Evolutionary conservation across 1,140 invertebrate species (phyloP).

Genomic region (Lutraria rhynchaena): DNA sequence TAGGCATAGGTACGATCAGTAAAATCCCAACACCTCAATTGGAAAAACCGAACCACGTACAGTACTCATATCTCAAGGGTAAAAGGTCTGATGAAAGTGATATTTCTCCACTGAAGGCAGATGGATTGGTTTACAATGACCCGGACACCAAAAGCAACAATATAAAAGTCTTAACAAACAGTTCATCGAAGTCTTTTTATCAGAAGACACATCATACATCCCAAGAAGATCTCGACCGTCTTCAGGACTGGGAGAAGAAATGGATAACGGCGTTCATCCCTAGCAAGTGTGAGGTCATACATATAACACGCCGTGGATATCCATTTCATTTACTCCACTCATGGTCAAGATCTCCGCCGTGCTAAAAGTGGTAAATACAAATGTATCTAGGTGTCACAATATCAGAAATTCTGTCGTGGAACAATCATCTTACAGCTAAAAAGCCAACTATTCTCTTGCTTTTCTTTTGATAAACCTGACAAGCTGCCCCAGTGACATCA

Average conservation of each 20-base stretch:
- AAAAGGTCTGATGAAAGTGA: too few species aligned
- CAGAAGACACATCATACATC: background rate
- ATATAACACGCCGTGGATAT: background rate
- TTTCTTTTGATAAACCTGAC: conserved; percentile 1
- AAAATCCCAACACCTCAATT: too few species aligned
- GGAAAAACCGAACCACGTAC: too few species aligned
- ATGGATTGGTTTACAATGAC: too few species aligned
- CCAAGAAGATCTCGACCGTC: background rate
- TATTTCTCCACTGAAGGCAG: too few species aligned
- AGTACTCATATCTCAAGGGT: too few species aligned
- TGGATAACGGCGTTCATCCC: background rate
- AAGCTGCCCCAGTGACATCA: conserved; percentile 21
- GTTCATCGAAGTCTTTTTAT: too few species aligned
- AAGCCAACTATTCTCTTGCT: background rate
- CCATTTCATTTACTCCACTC: background rate
- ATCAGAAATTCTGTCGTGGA: background rate
- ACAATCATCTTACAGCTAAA: background rate
- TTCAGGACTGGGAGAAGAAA: background rate
- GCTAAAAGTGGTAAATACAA: background rate
- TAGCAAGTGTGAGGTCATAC: background rate
- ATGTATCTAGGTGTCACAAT: conserved; percentile 22
- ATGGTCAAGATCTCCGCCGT: conserved; percentile 24
- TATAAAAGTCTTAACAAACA: too few species aligned
- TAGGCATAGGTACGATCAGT: too few species aligned
- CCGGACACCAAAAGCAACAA: too few species aligned